Evolutionary conservation across 2,113 vertebrate genomes (phyloP).

Genomic region (Bungarus multicinctus): DNA sequence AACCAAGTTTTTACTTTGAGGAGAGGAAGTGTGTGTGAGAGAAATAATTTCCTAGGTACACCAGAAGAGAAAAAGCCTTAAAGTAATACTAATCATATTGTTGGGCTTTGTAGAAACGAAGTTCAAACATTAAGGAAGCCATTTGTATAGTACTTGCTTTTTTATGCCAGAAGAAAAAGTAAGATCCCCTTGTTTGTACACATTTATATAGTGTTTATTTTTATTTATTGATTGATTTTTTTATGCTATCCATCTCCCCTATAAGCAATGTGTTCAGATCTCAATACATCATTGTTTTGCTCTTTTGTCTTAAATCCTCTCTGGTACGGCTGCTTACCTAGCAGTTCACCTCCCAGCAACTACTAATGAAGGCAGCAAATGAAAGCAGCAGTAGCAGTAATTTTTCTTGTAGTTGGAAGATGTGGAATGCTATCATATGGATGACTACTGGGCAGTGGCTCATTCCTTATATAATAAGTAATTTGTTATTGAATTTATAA

Average conservation of each 20-base stretch:
- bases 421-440: not conserved
- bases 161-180: not conserved
- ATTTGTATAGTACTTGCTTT: not conserved
- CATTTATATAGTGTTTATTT: not conserved
- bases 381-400: not conserved
- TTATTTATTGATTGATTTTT: too few relatives aligned
- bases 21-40: not conserved
- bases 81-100: not conserved
- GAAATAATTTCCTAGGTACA: not conserved
- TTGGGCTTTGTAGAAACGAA: not conserved
- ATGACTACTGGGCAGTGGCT: not conserved
- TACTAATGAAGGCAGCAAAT: not conserved
- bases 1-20: not conserved
- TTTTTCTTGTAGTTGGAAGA: not conserved
- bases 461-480: not conserved
- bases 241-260: too few relatives aligned
- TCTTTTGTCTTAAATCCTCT: not conserved
- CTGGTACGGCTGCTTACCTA: not conserved
- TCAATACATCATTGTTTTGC: not conserved
- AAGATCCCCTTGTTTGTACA: not conserved
- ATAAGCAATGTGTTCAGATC: not conserved
- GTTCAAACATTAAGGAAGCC: not conserved
- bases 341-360: too few relatives aligned
- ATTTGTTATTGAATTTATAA: not conserved
- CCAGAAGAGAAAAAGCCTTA: not conserved